These are phyloP conservation scores for Lemur catta DNA, from an alignment of 2,797 vertebrate genomes.

Conservation along the genomic window DNA sequence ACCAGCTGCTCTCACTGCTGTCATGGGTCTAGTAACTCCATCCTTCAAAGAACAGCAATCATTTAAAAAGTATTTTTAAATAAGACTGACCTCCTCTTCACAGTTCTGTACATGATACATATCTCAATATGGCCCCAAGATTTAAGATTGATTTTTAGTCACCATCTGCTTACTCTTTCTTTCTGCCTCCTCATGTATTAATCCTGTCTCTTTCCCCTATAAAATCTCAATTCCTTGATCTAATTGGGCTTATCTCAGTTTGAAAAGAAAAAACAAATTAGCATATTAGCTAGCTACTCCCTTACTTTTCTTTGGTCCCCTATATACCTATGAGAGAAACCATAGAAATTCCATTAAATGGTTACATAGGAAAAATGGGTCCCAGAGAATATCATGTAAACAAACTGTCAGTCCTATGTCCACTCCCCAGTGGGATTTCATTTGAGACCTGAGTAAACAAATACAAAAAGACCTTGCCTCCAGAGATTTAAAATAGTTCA, in stretches of 20 bases:
- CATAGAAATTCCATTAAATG: not conserved
- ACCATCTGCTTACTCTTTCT: not conserved
- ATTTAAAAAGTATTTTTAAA: conserved; percentile 45
- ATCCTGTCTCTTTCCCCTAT: not conserved
- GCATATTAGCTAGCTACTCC: not conserved
- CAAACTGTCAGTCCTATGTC: not conserved
- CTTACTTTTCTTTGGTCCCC: not conserved
- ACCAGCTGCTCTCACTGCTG: conserved; percentile 95
- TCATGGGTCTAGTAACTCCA: conserved; percentile 93
- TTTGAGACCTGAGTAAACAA: not conserved
- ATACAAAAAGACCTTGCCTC: not conserved
- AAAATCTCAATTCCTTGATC: not conserved
- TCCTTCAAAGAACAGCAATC: conserved; percentile 87
- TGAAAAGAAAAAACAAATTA: conserved; percentile 1
- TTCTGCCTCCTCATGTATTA: not conserved
- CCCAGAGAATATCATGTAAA: not conserved
- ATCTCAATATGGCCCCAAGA: not conserved
- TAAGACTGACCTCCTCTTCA: not conserved
- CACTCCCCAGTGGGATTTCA: not conserved
- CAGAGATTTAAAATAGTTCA: not conserved
- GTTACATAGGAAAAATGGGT: not conserved
- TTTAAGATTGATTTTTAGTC: not conserved
- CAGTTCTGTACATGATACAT: not conserved
- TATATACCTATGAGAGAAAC: not conserved
- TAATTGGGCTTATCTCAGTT: not conserved